phyloP scores from a whole-genome alignment of 2,113 vertebrate genomes.

The Pipa parva region DNA sequence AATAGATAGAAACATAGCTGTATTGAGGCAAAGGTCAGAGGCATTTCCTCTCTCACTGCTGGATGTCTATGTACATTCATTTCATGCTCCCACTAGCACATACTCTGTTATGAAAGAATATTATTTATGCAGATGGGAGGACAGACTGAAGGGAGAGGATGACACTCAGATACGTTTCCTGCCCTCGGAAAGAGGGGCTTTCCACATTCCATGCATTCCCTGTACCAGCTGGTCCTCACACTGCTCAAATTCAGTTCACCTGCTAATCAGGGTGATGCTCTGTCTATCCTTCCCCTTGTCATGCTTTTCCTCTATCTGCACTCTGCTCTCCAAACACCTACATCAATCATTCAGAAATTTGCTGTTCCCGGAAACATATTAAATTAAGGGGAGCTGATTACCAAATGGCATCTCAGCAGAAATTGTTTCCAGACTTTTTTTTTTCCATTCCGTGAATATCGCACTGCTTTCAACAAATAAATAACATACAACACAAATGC shows the following conservation, averaged over 20 bases:
- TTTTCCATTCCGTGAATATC: no score
- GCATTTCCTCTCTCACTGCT: constrained; percentile 31
- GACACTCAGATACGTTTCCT: constrained; percentile 26
- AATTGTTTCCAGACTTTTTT: background rate
- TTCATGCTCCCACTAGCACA: constrained; percentile 10
- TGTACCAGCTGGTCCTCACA: constrained; percentile 39
- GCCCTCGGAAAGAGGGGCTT: constrained; percentile 21
- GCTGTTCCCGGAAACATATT: constrained; percentile 15
- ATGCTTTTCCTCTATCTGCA: background rate
- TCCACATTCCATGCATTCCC: constrained; percentile 38
- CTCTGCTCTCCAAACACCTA: constrained; percentile 2
- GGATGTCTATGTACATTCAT: constrained; percentile 4
- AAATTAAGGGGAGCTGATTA: constrained; percentile 1
- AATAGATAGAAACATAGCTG: constrained; percentile 9
- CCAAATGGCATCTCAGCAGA: background rate
- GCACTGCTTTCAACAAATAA: no score
- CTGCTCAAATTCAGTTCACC: constrained; percentile 28
- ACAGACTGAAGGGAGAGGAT: constrained; percentile 15
- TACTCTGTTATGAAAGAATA: constrained; percentile 1
- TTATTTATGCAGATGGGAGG: constrained; percentile 38
- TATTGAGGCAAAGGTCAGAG: constrained; percentile 9
- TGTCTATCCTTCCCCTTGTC: constrained; percentile 2
- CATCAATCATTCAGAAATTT: constrained; percentile 9
- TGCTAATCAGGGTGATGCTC: constrained; percentile 25
- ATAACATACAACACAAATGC: no score